Percentiles rank a stretch among this genome's conserved stretches.
phyloP scores from a whole-genome alignment of 2,797 vertebrate genomes.

The Chelidonichthys spinosus region DNA sequence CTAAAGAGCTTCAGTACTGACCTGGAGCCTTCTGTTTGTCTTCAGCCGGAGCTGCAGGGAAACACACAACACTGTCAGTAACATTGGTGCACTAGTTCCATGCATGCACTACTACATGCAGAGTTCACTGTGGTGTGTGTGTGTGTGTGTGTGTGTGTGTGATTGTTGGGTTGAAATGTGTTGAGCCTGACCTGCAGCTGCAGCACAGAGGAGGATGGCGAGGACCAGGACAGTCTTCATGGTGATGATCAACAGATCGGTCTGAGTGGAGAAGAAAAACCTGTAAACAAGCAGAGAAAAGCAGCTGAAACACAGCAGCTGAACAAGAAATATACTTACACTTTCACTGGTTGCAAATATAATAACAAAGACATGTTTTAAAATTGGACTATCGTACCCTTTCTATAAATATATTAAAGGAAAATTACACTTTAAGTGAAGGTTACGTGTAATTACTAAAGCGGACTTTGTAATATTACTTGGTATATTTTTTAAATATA shows the following conservation, averaged over 20 bases:
- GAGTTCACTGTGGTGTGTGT: background rate
- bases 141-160: background rate
- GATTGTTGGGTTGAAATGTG: background rate
- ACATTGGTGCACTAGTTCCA: background rate
- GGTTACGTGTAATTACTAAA: too few species aligned
- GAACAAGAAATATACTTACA: too few species aligned
- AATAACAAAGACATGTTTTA: too few species aligned
- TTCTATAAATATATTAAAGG: too few species aligned
- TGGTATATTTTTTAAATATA: too few species aligned
- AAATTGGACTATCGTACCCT: too few species aligned
- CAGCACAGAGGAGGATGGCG: slow-evolving; percentile 31
- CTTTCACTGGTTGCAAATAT: too few species aligned
- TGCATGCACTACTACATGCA: background rate
- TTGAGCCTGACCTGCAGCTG: slow-evolving; percentile 31
- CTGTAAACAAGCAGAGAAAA: background rate
- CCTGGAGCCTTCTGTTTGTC: slow-evolving; percentile 15
- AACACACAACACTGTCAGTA: background rate
- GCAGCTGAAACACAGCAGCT: background rate
- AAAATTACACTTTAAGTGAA: too few species aligned
- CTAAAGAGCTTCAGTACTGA: slow-evolving; percentile 14
- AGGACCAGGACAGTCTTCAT: slow-evolving; percentile 38
- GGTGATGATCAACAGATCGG: background rate
- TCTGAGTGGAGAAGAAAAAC: background rate
- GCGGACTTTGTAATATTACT: too few species aligned
- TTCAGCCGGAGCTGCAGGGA: slow-evolving; percentile 44